Evolutionary conservation across 2,797 vertebrate genomes (phyloP).

Genomic region (Antennarius maculatus): DNA sequence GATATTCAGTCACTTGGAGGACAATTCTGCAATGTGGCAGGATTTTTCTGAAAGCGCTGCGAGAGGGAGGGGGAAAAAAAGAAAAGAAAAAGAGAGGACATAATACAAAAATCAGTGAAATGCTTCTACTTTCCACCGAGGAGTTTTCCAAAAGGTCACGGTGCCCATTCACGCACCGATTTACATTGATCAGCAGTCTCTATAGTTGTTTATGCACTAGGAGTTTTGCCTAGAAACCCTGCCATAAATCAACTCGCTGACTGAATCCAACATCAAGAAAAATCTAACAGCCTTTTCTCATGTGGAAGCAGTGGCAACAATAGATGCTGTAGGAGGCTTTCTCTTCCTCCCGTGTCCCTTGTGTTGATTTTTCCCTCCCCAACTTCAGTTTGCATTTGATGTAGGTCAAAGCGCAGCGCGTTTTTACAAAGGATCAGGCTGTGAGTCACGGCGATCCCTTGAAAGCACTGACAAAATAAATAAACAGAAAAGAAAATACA

Average conservation of each 20-base stretch:
- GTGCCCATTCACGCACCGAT: conserved; percentile 64
- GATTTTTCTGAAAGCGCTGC: conserved; percentile 44
- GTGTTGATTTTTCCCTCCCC: conserved; percentile 51
- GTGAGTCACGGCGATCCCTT: conserved; percentile 69
- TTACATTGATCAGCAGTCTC: conserved; percentile 77
- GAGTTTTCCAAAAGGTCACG: conserved; percentile 73
- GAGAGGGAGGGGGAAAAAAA: background rate
- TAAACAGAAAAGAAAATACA: conserved; percentile 23
- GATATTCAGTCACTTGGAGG: conserved; percentile 53
- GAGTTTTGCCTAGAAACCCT: conserved; percentile 55
- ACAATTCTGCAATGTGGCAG: conserved; percentile 30
- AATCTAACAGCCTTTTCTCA: conserved; percentile 40
- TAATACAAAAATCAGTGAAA: conserved; percentile 40
- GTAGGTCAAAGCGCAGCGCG: conserved; percentile 63
- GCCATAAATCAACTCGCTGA: conserved; percentile 69
- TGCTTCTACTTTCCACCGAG: conserved; percentile 53
- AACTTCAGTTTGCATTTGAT: conserved; percentile 57
- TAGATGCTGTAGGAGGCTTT: conserved; percentile 6
- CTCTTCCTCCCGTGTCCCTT: conserved; percentile 30
- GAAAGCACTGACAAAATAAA: conserved; percentile 58
- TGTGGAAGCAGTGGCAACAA: conserved; percentile 25
- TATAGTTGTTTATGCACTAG: conserved; percentile 59
- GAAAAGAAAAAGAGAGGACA: conserved; percentile 15
- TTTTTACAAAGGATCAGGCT: conserved; percentile 59
- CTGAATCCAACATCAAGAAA: conserved; percentile 50